phyloP scores from a whole-genome alignment of 92 coral and sea anemone genomes.

The Heliopora coerulea region DNA sequence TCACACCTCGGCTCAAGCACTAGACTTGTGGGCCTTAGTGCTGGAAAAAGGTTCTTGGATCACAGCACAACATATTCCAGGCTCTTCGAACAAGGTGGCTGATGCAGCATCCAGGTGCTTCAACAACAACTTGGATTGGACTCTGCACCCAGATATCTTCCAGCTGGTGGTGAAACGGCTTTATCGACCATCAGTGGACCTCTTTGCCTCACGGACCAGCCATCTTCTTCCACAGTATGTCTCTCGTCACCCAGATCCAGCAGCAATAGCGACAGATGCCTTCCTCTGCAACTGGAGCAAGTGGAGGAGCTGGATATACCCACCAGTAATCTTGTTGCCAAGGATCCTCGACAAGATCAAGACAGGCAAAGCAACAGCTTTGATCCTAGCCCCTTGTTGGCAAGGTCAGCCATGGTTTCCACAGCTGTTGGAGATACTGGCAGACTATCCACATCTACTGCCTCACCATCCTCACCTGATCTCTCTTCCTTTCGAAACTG shows the following conservation, averaged over 20 bases:
- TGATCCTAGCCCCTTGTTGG: too few relatives aligned
- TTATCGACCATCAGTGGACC: slow-evolving; percentile 58
- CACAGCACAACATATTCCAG: too few relatives aligned
- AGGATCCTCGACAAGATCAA: slow-evolving; percentile 48
- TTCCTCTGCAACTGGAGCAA: too few relatives aligned
- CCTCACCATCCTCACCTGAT: slow-evolving; percentile 47
- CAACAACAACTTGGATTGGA: slow-evolving; percentile 52
- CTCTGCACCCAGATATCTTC: slow-evolving; percentile 40
- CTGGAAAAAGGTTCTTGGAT: slow-evolving; percentile 44
- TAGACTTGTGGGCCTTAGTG: slow-evolving; percentile 46
- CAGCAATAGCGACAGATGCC: slow-evolving; percentile 29
- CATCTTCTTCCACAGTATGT: slow-evolving; percentile 51
- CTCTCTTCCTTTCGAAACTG: slow-evolving; percentile 50
- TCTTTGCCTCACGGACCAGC: slow-evolving; percentile 52
- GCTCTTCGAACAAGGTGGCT: slow-evolving; percentile 61
- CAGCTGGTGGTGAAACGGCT: slow-evolving; percentile 18
- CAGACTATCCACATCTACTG: too few relatives aligned
- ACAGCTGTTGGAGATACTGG: too few relatives aligned
- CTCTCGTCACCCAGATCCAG: slow-evolving; percentile 55
- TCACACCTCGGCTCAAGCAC: slow-evolving; percentile 34
- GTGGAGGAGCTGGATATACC: too few relatives aligned
- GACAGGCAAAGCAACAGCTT: too few relatives aligned
- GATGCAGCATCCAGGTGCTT: slow-evolving; percentile 59
- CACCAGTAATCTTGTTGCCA: too few relatives aligned
- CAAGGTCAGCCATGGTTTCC: too few relatives aligned